phyloP scores from a whole-genome alignment of 2,113 vertebrate species.

The Balaeniceps rex region DNA sequence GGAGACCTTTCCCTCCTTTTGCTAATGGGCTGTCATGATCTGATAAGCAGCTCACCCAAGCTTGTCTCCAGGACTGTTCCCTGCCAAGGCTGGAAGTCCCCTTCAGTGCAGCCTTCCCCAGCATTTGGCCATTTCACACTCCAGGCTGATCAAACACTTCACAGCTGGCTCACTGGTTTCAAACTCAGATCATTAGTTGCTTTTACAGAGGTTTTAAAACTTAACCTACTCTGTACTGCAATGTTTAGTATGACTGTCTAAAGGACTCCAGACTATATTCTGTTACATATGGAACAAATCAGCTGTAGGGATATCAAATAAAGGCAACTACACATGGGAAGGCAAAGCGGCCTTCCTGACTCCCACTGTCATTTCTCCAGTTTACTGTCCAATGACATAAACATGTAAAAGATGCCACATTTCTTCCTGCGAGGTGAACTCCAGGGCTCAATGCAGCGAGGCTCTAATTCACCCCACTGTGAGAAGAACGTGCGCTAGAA shows the following conservation, averaged over 20 bases:
- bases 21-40: neutral
- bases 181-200: neutral
- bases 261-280: neutral
- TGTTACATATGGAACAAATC: neutral
- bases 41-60: neutral
- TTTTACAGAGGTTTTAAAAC: neutral
- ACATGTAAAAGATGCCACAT: neutral
- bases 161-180: neutral
- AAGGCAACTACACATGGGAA: fast-evolving
- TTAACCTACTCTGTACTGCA: neutral
- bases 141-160: neutral
- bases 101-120: neutral
- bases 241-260: neutral
- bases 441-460: neutral
- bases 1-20: neutral
- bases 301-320: neutral
- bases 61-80: neutral
- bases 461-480: neutral
- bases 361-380: neutral
- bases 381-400: neutral
- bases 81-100: neutral
- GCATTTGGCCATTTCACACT: neutral
- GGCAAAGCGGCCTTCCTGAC: neutral
- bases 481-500: neutral
- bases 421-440: neutral